A percentile compares a stretch with the other conserved stretches of the same genome.
Conservation (phyloP, 2,113 vertebrate species). For the Callithrix jacchus region DNA sequence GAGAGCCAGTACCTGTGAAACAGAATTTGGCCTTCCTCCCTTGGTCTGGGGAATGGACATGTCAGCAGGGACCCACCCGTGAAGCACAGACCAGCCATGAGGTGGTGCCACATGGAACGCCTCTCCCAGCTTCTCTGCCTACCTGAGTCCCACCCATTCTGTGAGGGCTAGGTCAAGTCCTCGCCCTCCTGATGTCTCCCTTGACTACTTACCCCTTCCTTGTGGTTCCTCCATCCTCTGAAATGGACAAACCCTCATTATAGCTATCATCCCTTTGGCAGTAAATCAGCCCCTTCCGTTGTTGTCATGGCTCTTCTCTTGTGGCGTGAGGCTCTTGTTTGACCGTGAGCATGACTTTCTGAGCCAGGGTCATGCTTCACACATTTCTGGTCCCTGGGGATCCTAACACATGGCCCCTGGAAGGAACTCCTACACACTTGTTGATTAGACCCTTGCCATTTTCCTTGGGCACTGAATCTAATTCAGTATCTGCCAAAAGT, state of each 20-base stretch:
- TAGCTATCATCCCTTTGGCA: neutral
- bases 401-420: neutral
- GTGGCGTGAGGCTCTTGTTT: neutral
- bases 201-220: no score
- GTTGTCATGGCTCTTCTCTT: neutral
- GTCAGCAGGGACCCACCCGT: neutral
- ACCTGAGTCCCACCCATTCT: neutral
- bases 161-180: neutral
- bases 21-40: neutral
- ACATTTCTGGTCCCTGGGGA: fast-evolving
- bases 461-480: neutral
- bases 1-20: neutral
- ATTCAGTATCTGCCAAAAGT: neutral
- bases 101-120: neutral
- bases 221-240: neutral
- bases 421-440: neutral
- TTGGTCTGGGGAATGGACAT: fast-evolving
- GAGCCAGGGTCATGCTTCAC: neutral
- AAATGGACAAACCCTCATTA: no score
- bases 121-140: neutral
- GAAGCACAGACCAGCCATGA: neutral
- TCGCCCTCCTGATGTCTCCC: neutral
- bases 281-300: neutral
- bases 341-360: neutral
- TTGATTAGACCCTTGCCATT: neutral